Conservation (phyloP, 2,888 invertebrate genomes). For the Standfussiana lucernea region DNA sequence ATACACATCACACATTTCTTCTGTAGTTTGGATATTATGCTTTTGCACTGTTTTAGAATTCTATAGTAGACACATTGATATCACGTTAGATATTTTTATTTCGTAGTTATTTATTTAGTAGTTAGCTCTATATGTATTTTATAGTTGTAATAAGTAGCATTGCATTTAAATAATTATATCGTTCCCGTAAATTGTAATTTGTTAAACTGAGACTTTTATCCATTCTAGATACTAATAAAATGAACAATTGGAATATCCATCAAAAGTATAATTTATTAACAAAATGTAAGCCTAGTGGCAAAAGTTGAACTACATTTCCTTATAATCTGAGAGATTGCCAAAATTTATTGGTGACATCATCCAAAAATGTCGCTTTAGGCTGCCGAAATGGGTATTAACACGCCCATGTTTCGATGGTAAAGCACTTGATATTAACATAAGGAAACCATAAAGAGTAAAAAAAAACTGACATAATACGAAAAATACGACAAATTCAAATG, state of each 20-base stretch:
- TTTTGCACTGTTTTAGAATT: neutral
- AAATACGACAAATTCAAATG: conserved; percentile 27
- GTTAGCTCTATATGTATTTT: neutral
- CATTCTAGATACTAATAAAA: neutral
- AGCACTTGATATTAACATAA: conserved; percentile 52
- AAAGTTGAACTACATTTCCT: conserved; percentile 21
- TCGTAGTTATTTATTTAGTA: neutral
- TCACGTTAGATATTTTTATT: neutral
- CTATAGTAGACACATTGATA: neutral
- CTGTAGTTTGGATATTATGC: neutral
- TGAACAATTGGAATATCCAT: neutral
- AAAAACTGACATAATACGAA: conserved; percentile 32
- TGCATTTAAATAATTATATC: neutral
- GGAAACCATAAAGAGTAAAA: conserved; percentile 41
- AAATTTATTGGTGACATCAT: conserved; percentile 38
- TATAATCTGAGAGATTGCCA: conserved; percentile 17
- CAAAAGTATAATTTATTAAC: neutral
- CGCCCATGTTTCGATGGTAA: conserved; percentile 35
- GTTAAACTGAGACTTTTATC: neutral
- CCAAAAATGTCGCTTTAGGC: conserved; percentile 31
- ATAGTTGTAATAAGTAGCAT: neutral
- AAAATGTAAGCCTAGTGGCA: neutral
- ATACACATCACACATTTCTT: neutral
- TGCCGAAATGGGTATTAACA: conserved; percentile 36
- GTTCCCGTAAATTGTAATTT: neutral